Evolutionary conservation across 2,113 vertebrate genomes (phyloP), one percentile per base, ranked within the genome.

Genomic region (Catagonus wagneri): DNA sequence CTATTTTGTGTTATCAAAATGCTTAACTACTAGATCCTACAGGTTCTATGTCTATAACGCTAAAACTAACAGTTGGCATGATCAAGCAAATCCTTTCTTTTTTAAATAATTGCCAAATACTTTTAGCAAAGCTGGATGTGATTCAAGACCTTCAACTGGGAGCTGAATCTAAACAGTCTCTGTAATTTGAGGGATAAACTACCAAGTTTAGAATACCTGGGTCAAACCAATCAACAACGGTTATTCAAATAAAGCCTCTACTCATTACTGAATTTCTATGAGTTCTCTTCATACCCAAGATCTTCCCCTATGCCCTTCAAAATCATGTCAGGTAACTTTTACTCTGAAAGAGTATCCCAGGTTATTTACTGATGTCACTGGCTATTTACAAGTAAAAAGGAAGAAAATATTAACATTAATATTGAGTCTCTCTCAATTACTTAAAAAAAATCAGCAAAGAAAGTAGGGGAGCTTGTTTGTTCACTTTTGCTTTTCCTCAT

Each of bases 1-100:
- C 27, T 76, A 68, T 44, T 89, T 36, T 61, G 6, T 81, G 58
- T 32, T 84, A 89, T 58, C 65, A 90, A 88, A 90, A 54, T 79
- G 93, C 89, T 98, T 95, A 95, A 94, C 90, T 83, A 89, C 32
- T 23, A 74, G 39, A 56, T 58, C 81, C 17, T 91, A 92, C 11
- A 56, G 0, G 29, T 96, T 90, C 17, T 83, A 16, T 23, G 44
- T 60, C 66, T 72, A 66, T 7, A 89, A 5, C 20, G 34, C 88
- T 34, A 56, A 83, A 94, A 89, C 1, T 15, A 86, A 90, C 78
- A 88, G 72, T 52, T 3, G 58, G 66, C 89, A 81, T n/a, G 61
- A n/a, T 79, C 32, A 81, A 91, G 83, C 0, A 93, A 90, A 91
- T 69, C 1, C 1, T 80, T 90, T 68, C 65, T 72, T 56, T 56